Evolutionary conservation across 2,113 vertebrate genomes (phyloP), one percentile per base, ranked within the genome.

Genomic region (Cyprinus carpio): DNA sequence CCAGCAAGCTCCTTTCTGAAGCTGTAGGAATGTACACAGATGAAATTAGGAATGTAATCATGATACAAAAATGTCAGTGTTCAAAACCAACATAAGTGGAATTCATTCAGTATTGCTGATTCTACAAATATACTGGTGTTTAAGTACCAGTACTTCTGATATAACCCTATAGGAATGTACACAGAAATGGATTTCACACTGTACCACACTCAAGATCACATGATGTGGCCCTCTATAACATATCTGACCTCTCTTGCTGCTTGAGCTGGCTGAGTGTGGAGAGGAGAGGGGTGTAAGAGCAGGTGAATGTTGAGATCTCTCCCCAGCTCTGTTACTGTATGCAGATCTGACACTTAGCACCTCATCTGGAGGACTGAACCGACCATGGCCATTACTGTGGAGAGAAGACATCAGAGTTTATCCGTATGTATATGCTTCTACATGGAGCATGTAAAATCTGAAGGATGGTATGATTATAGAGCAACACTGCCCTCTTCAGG

Each of bases 221-320:
- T 79, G 76, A 80, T 20, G 58, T 64, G 56, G 34, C 16, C 62
- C 25, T 67, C 79, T 67, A 49, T 31, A 51, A 4, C n/a, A 23
- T 25, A 6, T 27, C 84, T 84, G 78, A 88, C 93, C 94, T 92
- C 91, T 96, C 89, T 91, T 98, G 90, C 91, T 96, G n/a, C 91
- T 90, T 29, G 96, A 97, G 82, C 92, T 78, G 64, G 95, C 95
- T 4, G 96, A 96, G 75, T 67, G 92, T 54, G 97, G 97, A 0
- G 96, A 98, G 1, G 95, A 92, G 56, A 91, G 89, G 84, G 97
- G 96, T 0, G 90, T 88, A 20, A 93, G 89, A 20, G 90, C 93
- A 16, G 95, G 90, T 0, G 96, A 98, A 76, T 90, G 93, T 60
- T 93, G 93, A 11, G 76, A 74, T 65, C 84, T 51, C 9, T 75